Evolutionary conservation across 2,888 invertebrate genomes (phyloP).

Genomic region (Dusona sp.): DNA sequence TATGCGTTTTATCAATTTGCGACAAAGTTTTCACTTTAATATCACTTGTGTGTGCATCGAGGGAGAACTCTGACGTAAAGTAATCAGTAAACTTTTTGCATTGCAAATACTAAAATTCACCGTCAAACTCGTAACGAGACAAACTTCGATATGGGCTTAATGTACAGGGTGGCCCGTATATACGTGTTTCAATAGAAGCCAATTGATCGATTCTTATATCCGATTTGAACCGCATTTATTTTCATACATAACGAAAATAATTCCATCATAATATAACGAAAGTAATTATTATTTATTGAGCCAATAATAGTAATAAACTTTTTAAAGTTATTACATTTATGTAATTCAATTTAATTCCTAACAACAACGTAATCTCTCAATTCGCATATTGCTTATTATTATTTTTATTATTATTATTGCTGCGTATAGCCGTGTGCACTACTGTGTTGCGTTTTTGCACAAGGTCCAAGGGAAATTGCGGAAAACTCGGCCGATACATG

Average conservation of each 20-base stretch:
- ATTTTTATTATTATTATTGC: neutral
- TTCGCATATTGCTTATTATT: neutral
- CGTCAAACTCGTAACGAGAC: conserved; percentile 26
- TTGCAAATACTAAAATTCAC: conserved; percentile 8
- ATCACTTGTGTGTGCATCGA: conserved; percentile 11
- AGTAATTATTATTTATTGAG: too few species aligned
- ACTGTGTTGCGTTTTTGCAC: too few species aligned
- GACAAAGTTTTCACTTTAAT: neutral
- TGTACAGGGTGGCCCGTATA: neutral
- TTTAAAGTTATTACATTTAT: too few species aligned
- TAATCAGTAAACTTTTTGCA: conserved; percentile 18
- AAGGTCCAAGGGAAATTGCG: too few species aligned
- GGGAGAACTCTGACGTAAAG: conserved; percentile 4
- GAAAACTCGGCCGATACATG: too few species aligned
- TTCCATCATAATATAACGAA: too few species aligned
- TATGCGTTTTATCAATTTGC: conserved; percentile 7
- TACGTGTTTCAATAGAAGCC: neutral
- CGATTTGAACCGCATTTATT: too few species aligned
- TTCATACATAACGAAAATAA: too few species aligned
- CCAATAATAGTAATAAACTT: too few species aligned
- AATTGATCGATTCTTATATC: neutral
- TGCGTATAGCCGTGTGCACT: too few species aligned
- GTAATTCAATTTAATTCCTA: too few species aligned
- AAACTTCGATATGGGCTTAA: neutral
- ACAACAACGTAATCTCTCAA: too few species aligned